Base-by-base conservation (phyloP, 2,888 invertebrate species). In the Drosophila yooni region DNA sequence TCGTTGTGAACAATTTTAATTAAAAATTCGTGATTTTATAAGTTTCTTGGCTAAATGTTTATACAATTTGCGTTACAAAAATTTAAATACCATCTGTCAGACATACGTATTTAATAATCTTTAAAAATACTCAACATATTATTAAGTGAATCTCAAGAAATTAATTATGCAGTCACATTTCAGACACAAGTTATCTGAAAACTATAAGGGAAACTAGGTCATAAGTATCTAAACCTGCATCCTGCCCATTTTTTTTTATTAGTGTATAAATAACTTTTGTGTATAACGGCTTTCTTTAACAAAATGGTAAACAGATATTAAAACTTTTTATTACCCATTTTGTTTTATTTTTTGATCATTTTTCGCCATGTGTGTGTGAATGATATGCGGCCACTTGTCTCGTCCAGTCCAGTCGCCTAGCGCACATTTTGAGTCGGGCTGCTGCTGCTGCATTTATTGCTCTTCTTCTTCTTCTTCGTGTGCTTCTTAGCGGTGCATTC, bases 351-450 rank as follows among this genome's bases (percentile, higher is more conserved):
- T 8, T 51, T 33, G 11, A 40, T 58, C 56, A 27, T 36, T 29
- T 67, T 31, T 31, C 5, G 15, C 21, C 31, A 40, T 54, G 62
- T 77, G 31, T 51, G 70, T 82, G 79, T 74, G 38, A 56, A 81
- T 82, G 82, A 80, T 80, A 52, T 70, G 48, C 52, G 38, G 65
- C 5, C 60, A 68, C 50, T 69, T 76, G 76, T 68, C 59, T 79
- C 57, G 74, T 66, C 51, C 40, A 74, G 50, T 51, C 67, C 33
- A 54, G 36, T 43, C 5, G 21, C 21, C 46, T 25, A 46, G 46
- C 15, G 7, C 15, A 43, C 68, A 60, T 38, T 58, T 38, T 43
- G 33, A 50, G 56, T 48, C 29, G 25, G 25, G 56, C 38, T 61
- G 56, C 31, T 59, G 67, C 43, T 58, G 25, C n/a, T 62, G 48